A percentile compares a stretch with the other conserved stretches of the same genome.
Conservation (phyloP, 2,797 vertebrate genomes). For the Gymnothorax javanicus region DNA sequence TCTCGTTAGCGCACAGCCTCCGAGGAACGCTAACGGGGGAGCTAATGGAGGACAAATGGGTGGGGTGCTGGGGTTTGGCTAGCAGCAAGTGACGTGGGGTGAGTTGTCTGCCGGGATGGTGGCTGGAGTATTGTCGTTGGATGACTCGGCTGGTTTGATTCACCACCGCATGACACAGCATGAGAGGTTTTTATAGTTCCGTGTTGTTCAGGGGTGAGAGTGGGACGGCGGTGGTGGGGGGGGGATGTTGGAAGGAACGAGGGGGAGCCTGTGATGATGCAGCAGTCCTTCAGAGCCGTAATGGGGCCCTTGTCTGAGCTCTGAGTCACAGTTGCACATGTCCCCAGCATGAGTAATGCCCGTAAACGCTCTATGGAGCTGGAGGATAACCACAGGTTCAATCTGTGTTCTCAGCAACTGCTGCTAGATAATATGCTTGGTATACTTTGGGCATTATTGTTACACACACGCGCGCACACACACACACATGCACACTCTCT, state of each 20-base stretch:
- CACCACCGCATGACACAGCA: slow-evolving; percentile 20
- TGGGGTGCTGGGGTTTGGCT: neutral
- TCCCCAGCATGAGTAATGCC: neutral
- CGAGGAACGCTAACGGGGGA: neutral
- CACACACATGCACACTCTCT: neutral
- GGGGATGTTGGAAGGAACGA: neutral
- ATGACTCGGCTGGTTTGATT: slow-evolving; percentile 6
- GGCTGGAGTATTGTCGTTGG: neutral
- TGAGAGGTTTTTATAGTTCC: neutral
- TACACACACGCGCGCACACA: neutral
- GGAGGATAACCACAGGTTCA: neutral
- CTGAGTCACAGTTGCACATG: slow-evolving; percentile 32
- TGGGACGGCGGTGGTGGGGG: neutral
- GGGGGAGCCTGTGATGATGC: slow-evolving; percentile 21
- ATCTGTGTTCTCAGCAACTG: slow-evolving; percentile 9
- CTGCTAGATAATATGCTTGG: neutral
- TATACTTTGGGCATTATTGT: neutral
- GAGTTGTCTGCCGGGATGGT: neutral
- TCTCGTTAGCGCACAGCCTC: neutral
- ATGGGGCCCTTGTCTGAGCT: slow-evolving; percentile 14
- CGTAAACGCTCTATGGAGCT: neutral
- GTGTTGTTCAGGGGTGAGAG: neutral
- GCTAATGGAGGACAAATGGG: no score
- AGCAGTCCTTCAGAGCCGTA: neutral
- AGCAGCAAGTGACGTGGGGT: neutral